These are phyloP conservation scores for Myripristis murdjan DNA, from an alignment of 2,797 vertebrate species.

Conservation along the genomic window DNA sequence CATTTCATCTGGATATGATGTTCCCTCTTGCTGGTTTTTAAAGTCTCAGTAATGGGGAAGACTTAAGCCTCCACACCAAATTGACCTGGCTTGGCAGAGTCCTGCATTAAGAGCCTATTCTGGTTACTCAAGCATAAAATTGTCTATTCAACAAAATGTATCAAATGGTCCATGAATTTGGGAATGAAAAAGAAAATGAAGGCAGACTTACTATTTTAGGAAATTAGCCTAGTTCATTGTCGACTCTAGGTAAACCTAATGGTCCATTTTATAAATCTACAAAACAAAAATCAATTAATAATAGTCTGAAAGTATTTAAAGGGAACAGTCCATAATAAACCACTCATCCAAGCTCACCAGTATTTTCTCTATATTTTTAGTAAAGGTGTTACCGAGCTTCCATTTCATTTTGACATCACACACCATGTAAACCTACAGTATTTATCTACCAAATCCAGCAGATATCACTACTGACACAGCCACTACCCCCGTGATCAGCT, in stretches of 20 bases:
- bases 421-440: not conserved
- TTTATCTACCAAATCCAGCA: not conserved
- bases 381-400: not conserved
- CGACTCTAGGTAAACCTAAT: not conserved
- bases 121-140: constrained; percentile 23
- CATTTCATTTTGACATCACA: not conserved
- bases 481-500: too few relatives aligned
- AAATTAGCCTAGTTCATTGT: not conserved
- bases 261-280: constrained; percentile 17
- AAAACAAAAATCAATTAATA: not conserved
- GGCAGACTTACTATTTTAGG: constrained; percentile 14
- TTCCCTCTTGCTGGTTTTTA: constrained; percentile 36
- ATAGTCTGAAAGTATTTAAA: not conserved
- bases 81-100: constrained; percentile 4
- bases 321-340: not conserved
- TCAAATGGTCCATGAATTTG: constrained; percentile 18
- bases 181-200: constrained; percentile 16
- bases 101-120: constrained; percentile 20
- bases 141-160: constrained; percentile 15
- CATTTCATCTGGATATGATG: constrained; percentile 46
- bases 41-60: constrained; percentile 23
- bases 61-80: constrained; percentile 2
- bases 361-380: not conserved
- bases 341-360: not conserved
- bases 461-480: too few relatives aligned